These are phyloP conservation scores for Nothocercus julius DNA, from an alignment of 2,113 vertebrate genomes.

Conservation along the genomic window DNA sequence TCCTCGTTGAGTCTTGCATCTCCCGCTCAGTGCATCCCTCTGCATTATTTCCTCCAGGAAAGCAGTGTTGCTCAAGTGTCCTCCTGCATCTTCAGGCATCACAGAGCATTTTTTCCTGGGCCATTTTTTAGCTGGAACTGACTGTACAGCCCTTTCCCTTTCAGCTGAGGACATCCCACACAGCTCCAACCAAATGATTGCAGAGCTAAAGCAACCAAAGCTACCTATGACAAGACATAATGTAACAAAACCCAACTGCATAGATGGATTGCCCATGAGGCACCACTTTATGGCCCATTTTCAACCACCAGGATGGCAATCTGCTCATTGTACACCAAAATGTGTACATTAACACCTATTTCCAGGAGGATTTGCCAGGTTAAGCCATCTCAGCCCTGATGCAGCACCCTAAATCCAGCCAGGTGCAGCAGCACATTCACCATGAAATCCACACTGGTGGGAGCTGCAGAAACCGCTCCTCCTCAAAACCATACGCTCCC, in stretches of 20 bases:
- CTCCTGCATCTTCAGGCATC: background rate
- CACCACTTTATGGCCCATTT: background rate
- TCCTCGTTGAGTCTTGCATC: background rate
- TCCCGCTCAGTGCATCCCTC: background rate
- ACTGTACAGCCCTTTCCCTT: background rate
- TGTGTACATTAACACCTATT: background rate
- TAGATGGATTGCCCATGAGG: background rate
- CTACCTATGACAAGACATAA: background rate
- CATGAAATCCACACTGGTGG: rapidly evolving
- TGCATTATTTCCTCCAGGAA: background rate
- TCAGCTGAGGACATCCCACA: background rate
- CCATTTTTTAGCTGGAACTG: background rate
- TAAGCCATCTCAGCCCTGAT: background rate
- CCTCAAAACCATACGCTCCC: background rate
- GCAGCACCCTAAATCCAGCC: background rate
- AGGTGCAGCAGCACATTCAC: background rate
- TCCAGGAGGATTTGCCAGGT: background rate
- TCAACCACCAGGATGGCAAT: background rate
- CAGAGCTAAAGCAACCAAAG: background rate
- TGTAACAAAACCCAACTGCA: background rate
- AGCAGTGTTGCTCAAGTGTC: background rate
- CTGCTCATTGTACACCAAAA: background rate
- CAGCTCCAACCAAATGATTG: background rate
- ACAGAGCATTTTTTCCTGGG: background rate
- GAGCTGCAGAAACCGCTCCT: background rate